Percentiles rank a stretch among this genome's conserved stretches.
Conservation (phyloP, 2,113 vertebrate species). For the Pogonocichla stellata region DNA sequence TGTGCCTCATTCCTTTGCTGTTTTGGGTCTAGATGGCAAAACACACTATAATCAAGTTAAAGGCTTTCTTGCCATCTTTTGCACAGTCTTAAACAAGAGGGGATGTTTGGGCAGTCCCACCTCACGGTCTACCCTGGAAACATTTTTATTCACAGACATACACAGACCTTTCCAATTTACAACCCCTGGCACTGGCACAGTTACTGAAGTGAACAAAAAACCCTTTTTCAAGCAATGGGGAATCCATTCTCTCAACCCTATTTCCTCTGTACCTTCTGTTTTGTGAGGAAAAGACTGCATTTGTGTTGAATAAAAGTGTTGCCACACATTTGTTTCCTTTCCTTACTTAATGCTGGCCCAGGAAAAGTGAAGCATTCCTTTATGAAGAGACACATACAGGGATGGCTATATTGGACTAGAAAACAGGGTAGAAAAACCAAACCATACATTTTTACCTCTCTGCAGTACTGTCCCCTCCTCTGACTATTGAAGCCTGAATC, state of each 20-base stretch:
- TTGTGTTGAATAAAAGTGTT: neutral
- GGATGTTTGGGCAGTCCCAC: neutral
- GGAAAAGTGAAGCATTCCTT: neutral
- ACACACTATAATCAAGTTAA: neutral
- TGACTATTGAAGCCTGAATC: neutral
- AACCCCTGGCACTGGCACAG: neutral
- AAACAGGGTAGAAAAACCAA: neutral
- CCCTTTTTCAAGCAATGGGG: neutral
- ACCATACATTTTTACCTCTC: accelerated
- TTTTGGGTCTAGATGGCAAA: neutral
- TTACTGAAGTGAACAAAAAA: neutral
- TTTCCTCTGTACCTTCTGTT: neutral
- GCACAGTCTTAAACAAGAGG: neutral
- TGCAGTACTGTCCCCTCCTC: neutral
- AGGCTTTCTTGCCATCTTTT: neutral
- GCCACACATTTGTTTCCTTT: neutral
- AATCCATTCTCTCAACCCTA: neutral
- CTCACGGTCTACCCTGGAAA: neutral
- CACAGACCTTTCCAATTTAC: neutral
- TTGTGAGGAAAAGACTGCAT: neutral
- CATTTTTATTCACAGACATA: neutral
- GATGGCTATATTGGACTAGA: too few relatives aligned
- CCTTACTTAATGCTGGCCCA: neutral
- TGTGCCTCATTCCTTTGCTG: neutral
- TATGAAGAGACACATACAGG: accelerated